Base-by-base conservation (phyloP, 92 coral and sea anemone species). In the Plumapathes pennacea region DNA sequence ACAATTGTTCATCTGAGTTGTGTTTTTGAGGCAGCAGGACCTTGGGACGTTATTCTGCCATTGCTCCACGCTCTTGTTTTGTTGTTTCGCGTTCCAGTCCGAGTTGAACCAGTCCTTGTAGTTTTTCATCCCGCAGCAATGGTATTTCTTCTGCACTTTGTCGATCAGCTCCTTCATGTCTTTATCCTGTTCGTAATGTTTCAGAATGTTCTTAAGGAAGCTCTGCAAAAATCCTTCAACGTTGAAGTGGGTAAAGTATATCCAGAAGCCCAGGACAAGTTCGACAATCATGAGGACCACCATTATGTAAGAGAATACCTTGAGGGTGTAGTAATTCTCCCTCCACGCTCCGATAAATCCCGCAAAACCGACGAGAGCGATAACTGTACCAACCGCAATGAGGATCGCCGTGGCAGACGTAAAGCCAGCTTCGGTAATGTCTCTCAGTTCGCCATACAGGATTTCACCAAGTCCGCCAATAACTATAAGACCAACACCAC, bases 91-190 rank as follows among this genome's bases (percentile, higher is more conserved):
- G 33, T 83, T 77, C 90, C 90, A 83, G 6, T 60, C 57, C 3
- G 90, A 83, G 38, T 71, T 30, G 65, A 70, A 83, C 90, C 90
- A 83, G 46, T 83, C 90, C 4, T 27, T 51, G 60, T 77, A 77
- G 56, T 67, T 60, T n/a, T 38, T 31, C 6, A 85, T 77, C 26
- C 90, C 90, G 17, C 90, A 83, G 41, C 90, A 83, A 13, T 74
- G 46, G 43, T 74, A 71, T 32, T 65, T 54, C 1, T 49, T 50
- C 50, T 83, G 90, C 5, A 83, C 64, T 44, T 63, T 49, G 41
- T 83, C 81, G 40, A 71, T 83, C 24, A 80, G 67, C 4, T 64
- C 57, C 32, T 69, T 54, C 2, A 77, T 36, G 49, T 65, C 72
- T 11, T 44, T 62, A 26, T 83, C 70, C 22, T 25, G 38, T 56